Conservation (phyloP, 2,113 vertebrate species). For the Vulpes lagopus region DNA sequence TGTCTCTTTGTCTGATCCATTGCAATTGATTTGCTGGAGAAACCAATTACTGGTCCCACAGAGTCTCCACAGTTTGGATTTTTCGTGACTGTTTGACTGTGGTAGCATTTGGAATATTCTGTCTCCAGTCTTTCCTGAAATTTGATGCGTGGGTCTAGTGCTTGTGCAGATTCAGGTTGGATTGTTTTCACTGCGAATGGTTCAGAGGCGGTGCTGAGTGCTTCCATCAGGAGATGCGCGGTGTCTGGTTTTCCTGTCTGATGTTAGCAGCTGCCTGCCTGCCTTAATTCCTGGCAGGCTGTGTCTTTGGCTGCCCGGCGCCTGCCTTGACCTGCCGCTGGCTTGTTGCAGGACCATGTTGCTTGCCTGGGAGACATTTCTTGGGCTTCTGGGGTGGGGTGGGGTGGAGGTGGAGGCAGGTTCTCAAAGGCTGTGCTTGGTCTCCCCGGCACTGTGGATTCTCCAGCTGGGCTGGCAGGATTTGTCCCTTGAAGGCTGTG, state of each 20-base stretch:
- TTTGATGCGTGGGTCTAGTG: neutral
- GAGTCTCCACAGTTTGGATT: neutral
- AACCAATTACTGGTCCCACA: neutral
- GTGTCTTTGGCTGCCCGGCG: too few relatives aligned
- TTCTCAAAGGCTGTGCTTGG: neutral
- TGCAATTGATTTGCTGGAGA: neutral
- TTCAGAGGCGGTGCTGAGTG: neutral
- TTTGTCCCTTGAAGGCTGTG: neutral
- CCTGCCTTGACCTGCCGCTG: neutral
- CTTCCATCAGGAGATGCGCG: neutral
- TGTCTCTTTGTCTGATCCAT: neutral
- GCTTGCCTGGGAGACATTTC: neutral
- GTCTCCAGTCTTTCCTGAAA: neutral
- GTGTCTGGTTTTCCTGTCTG: neutral
- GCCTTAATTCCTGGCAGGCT: neutral
- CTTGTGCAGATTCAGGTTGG: neutral
- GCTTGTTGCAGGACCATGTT: neutral
- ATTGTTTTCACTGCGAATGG: neutral
- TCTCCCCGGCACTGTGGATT: neutral
- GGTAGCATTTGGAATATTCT: neutral
- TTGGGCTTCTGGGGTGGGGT: neutral
- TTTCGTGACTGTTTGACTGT: neutral
- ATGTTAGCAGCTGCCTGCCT: neutral
- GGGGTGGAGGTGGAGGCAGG: neutral
- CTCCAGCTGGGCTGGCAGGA: neutral